Evolutionary conservation across 2,113 vertebrate genomes (phyloP), one percentile per base, ranked within the genome.

Genomic region (Caranx ignobilis): DNA sequence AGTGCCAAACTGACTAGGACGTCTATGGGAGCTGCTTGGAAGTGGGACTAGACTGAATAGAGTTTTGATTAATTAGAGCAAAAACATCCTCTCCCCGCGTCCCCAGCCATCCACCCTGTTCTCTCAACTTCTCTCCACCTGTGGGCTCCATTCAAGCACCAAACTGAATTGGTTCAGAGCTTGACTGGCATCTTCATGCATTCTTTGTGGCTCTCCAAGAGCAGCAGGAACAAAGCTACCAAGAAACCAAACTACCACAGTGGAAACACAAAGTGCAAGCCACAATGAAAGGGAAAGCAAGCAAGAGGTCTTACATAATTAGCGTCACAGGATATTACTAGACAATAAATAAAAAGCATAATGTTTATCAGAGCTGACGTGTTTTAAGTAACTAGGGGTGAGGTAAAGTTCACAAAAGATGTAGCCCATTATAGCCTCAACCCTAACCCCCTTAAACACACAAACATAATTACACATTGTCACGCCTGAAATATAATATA

Each of bases 1-100:
- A 4, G 41, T 61, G 84, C 87, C 90, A 88, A 70, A 43, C 77
- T 59, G 48, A 74, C 81, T 0, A 6, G 59, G 63, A 64, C 5
- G 13, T 78, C 84, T 86, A 61, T 84, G 65, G 60, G 75, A 86
- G 72, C 61, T 85, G 64, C 56, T 84, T 75, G 68, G 45, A 85
- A 83, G 68, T 69, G 74, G 62, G 85, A 79, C 70, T 13, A 19
- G 18, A 52, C 50, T 84, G 81, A 89, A 84, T 67, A 41, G 79
- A 80, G 82, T 76, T 87, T 87, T 68, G 47, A 89, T 90, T 81
- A 85, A 84, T 89, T 82, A 47, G 64, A 84, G 84, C 61, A 75
- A 88, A 85, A 89, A 87, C 68, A 88, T 87, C 84, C 82, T 81
- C 50, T 79, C 48, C 37, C 26, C 11, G 8, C 56, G 52, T 21